phyloP scores from a whole-genome alignment of 1,140 invertebrate species.

The Trichonephila clavata region DNA sequence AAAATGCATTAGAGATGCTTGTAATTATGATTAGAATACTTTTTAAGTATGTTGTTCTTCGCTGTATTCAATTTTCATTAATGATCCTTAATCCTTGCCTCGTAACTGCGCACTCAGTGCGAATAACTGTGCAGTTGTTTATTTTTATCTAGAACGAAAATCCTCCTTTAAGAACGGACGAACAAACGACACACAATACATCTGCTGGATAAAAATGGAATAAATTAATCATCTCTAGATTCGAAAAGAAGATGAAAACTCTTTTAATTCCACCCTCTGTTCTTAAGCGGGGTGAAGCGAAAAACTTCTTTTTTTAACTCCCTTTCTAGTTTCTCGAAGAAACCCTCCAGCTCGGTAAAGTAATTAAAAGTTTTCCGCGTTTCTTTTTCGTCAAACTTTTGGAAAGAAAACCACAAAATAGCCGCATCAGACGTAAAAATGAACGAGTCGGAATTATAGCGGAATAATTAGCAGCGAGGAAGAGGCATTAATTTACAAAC shows the following conservation, averaged over 20 bases:
- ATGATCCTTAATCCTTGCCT: too few species aligned
- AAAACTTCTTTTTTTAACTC: neutral
- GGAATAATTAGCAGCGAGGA: slow-evolving; percentile 41
- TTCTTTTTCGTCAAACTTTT: neutral
- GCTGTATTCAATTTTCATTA: too few species aligned
- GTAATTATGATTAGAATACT: too few species aligned
- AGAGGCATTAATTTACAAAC: slow-evolving; percentile 33
- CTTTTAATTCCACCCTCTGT: neutral
- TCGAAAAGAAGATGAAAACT: neutral
- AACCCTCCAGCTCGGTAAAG: neutral
- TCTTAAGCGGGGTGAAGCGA: neutral
- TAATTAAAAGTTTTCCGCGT: slow-evolving; percentile 25
- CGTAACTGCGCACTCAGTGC: too few species aligned
- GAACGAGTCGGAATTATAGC: neutral
- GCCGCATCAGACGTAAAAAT: neutral
- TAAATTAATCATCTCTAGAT: slow-evolving; percentile 17
- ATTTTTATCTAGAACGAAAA: too few species aligned
- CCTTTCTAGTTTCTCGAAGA: neutral
- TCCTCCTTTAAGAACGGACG: too few species aligned
- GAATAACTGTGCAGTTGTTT: too few species aligned
- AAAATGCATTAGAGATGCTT: too few species aligned
- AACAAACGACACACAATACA: too few species aligned
- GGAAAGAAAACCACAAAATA: neutral
- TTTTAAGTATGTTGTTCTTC: too few species aligned
- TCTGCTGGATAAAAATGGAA: neutral